Evolutionary conservation across 2,797 vertebrate species (phyloP).

Genomic region (Sebastes hubbsi): DNA sequence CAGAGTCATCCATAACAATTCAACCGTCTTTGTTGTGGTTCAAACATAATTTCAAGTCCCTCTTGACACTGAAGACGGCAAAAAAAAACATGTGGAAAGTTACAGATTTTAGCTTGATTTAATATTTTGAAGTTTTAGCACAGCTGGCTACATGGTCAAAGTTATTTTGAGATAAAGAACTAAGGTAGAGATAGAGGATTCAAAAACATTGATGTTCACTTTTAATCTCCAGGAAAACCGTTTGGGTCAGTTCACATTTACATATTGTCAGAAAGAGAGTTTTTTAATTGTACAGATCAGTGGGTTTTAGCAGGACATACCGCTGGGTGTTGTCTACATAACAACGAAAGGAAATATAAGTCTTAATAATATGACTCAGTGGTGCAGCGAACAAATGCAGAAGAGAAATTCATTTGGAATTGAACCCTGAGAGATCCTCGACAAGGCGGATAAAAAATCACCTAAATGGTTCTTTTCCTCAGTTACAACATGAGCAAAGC

Average conservation of each 20-base stretch:
- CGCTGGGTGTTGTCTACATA: conserved; percentile 2
- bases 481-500: conserved; percentile 25
- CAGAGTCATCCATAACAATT: not conserved
- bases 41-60: conserved; percentile 3
- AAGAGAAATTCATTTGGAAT: conserved; percentile 31
- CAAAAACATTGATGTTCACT: not conserved
- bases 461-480: conserved; percentile 16
- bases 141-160: not conserved
- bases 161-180: not conserved
- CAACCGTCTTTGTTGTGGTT: not conserved
- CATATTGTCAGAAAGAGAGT: not conserved
- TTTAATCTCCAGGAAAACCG: not conserved
- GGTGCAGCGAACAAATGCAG: conserved; percentile 31
- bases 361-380: conserved; percentile 24
- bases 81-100: not conserved
- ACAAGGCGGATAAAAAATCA: conserved; percentile 36
- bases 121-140: not conserved
- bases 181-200: not conserved
- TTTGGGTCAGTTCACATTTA: not conserved
- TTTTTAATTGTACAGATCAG: not conserved
- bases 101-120: not conserved
- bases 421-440: conserved; percentile 23
- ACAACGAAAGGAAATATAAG: conserved; percentile 7
- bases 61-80: not conserved
- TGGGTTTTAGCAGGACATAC: not conserved